phyloP scores from a whole-genome alignment of 2,888 invertebrate species.

The Dione vanillae region DNA sequence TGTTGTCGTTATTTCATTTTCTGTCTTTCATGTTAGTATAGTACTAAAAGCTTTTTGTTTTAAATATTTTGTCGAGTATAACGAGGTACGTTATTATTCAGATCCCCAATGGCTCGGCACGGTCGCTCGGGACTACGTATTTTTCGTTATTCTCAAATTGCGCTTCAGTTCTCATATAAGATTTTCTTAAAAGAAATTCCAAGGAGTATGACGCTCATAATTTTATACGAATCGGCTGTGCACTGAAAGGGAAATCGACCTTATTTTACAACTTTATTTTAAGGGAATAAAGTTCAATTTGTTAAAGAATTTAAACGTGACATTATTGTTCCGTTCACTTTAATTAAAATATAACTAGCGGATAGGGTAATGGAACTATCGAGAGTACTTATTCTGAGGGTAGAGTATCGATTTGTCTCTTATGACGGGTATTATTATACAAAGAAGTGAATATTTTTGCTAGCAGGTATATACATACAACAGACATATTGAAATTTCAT shows the following conservation, averaged over 20 bases:
- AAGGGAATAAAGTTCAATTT: conserved; percentile 6
- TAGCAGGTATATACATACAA: no score
- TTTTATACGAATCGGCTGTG: conserved; percentile 22
- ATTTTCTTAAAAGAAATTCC: conserved; percentile 25
- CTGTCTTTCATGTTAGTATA: no score
- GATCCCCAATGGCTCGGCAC: conserved; percentile 20
- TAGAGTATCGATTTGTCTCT: conserved; percentile 19
- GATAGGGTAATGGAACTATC: conserved; percentile 23
- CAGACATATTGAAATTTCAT: no score
- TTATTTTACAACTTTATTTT: background rate
- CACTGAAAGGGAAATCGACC: background rate
- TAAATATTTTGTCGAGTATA: conserved; percentile 31
- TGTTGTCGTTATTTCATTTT: no score
- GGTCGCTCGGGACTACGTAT: conserved; percentile 25
- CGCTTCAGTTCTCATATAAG: conserved; percentile 31
- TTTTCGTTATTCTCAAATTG: conserved; percentile 33
- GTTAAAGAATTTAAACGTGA: background rate
- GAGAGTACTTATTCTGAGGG: conserved; percentile 7
- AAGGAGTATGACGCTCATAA: conserved; percentile 32
- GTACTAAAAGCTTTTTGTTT: no score
- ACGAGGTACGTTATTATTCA: conserved; percentile 30
- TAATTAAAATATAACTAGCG: conserved; percentile 28
- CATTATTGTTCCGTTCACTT: conserved; percentile 1
- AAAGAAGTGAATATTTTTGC: no score
- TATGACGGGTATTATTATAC: background rate